Evolutionary conservation across 2,113 vertebrate species (phyloP), one percentile per base, ranked within the genome.

Genomic region (Osmerus eperlanus): DNA sequence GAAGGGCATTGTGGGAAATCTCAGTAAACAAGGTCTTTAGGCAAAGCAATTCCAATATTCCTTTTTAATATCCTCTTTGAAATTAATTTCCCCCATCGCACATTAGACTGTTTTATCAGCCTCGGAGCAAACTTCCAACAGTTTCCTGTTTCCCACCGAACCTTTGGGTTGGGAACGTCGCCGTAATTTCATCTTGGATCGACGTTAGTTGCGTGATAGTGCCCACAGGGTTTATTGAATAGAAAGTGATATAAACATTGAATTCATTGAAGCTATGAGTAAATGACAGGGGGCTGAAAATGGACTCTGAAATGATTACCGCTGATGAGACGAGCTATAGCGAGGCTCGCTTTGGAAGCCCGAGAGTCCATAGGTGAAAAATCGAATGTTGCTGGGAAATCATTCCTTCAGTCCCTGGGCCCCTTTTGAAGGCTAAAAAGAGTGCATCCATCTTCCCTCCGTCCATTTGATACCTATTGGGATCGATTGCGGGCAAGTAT

Each of bases 141-240:
- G 16, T 28, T 41, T 14, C 16, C 4, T 2, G 28, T 3, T 63
- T 12, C 4, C 29, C 61, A 16, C 14, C 47, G 16, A 47, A 47
- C n/a, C 58, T 9, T 9, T 18, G 18, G 3, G n/a, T 41, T 29
- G 15, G 32, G 16, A 15, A 36, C 6, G 64, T 28, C 19, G 36
- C 36, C n/a, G 6, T 63, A 16, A 63, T 63, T 21, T 51, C 32
- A 65, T 41, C 11, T 9, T 2, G 16, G 36, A 41, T n/a, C 47
- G 15, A 65, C 64, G 5, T 15, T 64, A 64, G 28, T n/a, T 6
- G 32, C 14, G 8, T 11, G 58, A 64, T 64, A 9, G 32, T 29
- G 32, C 62, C 62, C 16, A 3, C 18, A 64, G 29, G 60, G 62
- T 64, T 64, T 29, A 64, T 64, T 64, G 62, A 36, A 16, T 16